Evolutionary conservation across 2,888 invertebrate genomes (phyloP), one percentile per base, ranked within the genome.

Genomic region (Pseudolycoriella hygida): DNA sequence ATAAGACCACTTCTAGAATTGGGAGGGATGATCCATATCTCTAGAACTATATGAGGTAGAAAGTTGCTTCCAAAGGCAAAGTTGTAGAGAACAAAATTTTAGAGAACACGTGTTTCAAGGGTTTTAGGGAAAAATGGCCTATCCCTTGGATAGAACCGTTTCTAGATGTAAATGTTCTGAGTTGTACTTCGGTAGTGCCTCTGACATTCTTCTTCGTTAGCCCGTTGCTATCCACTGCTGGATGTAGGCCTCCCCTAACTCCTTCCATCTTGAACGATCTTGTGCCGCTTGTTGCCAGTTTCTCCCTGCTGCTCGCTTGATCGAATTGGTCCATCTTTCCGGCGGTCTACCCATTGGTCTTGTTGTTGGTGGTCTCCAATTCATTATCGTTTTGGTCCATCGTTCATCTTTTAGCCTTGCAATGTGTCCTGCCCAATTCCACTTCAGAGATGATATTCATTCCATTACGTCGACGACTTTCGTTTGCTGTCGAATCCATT

Each of bases 381-480:
- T 17, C 39, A 39, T 15, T 3, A 39, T 39, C 14, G 3, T n/a
- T 39, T 39, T 39, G 15, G 39, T 39, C 39, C 39, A 39, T 5
- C 39, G 39, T 15, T 39, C 39, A 11, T 39, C 39, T 11, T 3
- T 17, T 17, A 12, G 10, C 15, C 39, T n/a, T 8, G 39, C 17
- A 15, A 39, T 39, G 11, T 39, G 39, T 17, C 17, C 39, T 11
- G 39, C 39, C 17, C 39, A 17, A 17, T 17, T 39, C 39, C 17
- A 37, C 15, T 37, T 37, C 11, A 37, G n/a, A 12, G 37, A 37
- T 44, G 47, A 32, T 48, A 25, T 25, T 25, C 25, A 6, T 25
- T 47, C 46, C 45, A 49, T 45, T 48, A 42, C 8, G 49, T 51
- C 43, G 30, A 25, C 20, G 31, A 40, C 25, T 30, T 46, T 45